Base-by-base conservation (phyloP, 2,888 invertebrate species). In the Stenotaenia linearis region DNA sequence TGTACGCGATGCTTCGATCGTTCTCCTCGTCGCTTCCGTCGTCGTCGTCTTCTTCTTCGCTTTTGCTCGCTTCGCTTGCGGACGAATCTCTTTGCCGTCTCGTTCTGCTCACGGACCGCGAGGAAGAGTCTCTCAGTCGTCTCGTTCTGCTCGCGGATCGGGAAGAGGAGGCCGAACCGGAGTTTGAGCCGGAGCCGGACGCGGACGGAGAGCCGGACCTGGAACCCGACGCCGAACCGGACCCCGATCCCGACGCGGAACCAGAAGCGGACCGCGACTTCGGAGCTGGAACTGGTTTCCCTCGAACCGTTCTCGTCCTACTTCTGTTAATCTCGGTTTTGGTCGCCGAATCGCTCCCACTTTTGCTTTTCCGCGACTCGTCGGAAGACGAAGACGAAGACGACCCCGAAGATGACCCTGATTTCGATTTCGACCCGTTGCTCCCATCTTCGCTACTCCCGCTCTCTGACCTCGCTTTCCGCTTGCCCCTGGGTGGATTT, bases 21-120 rank as follows among this genome's bases (percentile, higher is more conserved):
- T 84, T 83, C 45, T 83, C 84, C 79, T 83, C 84, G 78, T 83
- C 83, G 21, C 83, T 82, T 45, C 83, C 83, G 40, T 82, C 82
- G 10, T 80, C 81, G 32, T 75, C 78, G 35, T n/a, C n/a, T n/a
- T n/a, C n/a, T 75, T 79, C 50, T 81, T 78, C 25, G 81, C 82
- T 40, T 76, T 79, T 23, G 75, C 80, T 35, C 79, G 76, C 75
- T 75, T 75, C 77, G 77, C 56, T 77, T 12, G 76, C 32, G 23
- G 32, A 69, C 56, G 77, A 79, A 12, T 45, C 56, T 80, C 78
- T 6, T 23, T 40, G 35, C 79, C 79, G 30, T 80, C 75, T 21
- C 80, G 50, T 12, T 75, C 50, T 9, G 76, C 81, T 1, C 82
- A 81, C 23, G 1, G 21, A 40, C 10, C 40, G 40, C 15, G 40